Percentiles rank a stretch among this genome's conserved stretches.
Evolutionary conservation across 1,140 invertebrate species (phyloP).

Genomic region (Caenorhabditis inopinata): DNA sequence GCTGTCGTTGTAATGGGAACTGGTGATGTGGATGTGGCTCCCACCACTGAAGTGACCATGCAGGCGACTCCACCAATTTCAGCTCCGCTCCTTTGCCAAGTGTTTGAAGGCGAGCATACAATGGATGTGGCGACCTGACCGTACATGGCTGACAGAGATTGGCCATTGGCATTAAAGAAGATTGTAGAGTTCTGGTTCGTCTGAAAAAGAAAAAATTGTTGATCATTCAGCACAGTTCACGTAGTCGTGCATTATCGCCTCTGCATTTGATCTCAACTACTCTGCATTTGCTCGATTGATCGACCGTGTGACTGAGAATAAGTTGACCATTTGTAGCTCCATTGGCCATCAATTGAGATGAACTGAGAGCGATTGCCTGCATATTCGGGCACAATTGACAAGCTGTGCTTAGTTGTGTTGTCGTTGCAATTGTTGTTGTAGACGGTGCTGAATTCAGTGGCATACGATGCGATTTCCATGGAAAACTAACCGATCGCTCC

Average conservation of each 20-base stretch:
- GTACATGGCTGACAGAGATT: neutral
- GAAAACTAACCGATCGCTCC: neutral
- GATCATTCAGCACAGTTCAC: no score
- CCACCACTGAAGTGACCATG: constrained; percentile 4
- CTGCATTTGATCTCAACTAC: neutral
- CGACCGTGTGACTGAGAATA: neutral
- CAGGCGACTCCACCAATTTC: constrained; percentile 8
- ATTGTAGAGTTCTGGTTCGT: neutral
- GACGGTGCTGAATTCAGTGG: neutral
- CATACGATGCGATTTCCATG: neutral
- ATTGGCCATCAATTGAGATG: neutral
- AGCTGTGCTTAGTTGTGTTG: neutral
- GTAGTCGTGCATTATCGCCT: neutral
- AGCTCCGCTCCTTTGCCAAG: neutral
- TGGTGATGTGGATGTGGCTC: constrained; percentile 1
- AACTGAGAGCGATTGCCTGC: neutral
- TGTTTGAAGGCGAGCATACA: neutral
- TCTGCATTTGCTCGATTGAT: constrained; percentile 19
- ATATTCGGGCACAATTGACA: neutral
- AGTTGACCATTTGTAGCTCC: constrained; percentile 21
- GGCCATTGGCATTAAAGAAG: constrained; percentile 2
- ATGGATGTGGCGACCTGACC: neutral
- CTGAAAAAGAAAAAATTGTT: neutral
- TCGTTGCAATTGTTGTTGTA: neutral
- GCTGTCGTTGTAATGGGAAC: neutral